phyloP scores from a whole-genome alignment of 2,888 invertebrate genomes.

The Epinotia bilunana region DNA sequence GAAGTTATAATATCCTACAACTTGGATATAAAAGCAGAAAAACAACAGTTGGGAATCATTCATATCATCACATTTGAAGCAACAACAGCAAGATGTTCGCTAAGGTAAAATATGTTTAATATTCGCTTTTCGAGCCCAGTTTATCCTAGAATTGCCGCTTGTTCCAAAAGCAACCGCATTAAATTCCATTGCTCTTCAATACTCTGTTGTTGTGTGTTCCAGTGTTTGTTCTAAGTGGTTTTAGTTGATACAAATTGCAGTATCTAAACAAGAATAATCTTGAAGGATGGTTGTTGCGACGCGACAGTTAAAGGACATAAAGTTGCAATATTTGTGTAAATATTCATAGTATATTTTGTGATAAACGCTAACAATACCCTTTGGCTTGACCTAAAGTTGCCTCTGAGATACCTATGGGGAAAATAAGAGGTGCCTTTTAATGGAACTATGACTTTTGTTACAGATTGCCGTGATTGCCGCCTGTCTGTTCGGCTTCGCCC shows the following conservation, averaged over 20 bases:
- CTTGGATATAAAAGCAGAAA: conserved; percentile 67
- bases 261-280: too few relatives aligned
- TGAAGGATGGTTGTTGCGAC: too few relatives aligned
- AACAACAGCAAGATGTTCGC: conserved; percentile 65
- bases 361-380: too few relatives aligned
- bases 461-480: conserved; percentile 58
- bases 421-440: too few relatives aligned
- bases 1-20: conserved; percentile 61
- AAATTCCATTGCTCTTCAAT: background rate
- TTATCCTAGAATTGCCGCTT: background rate
- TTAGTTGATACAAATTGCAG: background rate
- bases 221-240: background rate
- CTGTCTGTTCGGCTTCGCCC: conserved; percentile 62
- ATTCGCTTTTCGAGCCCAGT: conserved; percentile 1
- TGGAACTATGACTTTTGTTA: conserved; percentile 9
- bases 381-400: too few relatives aligned
- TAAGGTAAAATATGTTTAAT: conserved; percentile 58
- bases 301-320: too few relatives aligned
- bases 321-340: too few relatives aligned
- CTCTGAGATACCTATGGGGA: too few relatives aligned
- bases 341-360: too few relatives aligned
- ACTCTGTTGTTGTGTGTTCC: background rate
- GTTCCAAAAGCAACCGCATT: background rate
- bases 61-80: conserved; percentile 62
- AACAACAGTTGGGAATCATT: conserved; percentile 62